Conservation (phyloP, 1,140 invertebrate genomes). For the Trissolcus basalis region DNA sequence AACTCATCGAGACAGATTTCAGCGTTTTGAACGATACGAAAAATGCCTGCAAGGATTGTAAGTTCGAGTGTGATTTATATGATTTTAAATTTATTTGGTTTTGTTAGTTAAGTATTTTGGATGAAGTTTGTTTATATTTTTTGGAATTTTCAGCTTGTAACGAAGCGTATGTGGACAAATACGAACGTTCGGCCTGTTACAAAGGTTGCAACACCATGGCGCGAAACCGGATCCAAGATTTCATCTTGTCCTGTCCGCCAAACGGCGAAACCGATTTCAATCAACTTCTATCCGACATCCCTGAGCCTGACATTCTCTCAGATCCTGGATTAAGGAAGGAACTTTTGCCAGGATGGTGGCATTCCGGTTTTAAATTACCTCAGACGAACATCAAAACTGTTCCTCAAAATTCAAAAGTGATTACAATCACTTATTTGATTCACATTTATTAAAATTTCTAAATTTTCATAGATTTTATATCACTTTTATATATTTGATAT, state of each 20-base stretch:
- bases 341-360: constrained; percentile 71
- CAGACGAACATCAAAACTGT: constrained; percentile 74
- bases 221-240: constrained; percentile 63
- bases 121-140: too few species aligned
- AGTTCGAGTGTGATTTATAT: constrained; percentile 13
- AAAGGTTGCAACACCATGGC: constrained; percentile 72
- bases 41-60: constrained; percentile 70
- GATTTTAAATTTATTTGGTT: too few species aligned
- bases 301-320: constrained; percentile 70
- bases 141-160: constrained; percentile 69
- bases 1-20: constrained; percentile 65
- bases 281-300: constrained; percentile 67
- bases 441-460: too few species aligned
- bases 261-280: constrained; percentile 16
- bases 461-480: too few species aligned
- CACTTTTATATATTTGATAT: too few species aligned
- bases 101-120: too few species aligned
- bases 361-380: constrained; percentile 71
- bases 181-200: constrained; percentile 67
- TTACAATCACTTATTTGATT: too few species aligned
- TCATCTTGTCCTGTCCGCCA: constrained; percentile 61
- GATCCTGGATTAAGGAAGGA: constrained; percentile 72
- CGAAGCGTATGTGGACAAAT: constrained; percentile 68
- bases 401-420: constrained; percentile 69
- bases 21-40: constrained; percentile 65